phyloP scores from a whole-genome alignment of 1,140 invertebrate species.

The Pseudomyrmex gracilis region DNA sequence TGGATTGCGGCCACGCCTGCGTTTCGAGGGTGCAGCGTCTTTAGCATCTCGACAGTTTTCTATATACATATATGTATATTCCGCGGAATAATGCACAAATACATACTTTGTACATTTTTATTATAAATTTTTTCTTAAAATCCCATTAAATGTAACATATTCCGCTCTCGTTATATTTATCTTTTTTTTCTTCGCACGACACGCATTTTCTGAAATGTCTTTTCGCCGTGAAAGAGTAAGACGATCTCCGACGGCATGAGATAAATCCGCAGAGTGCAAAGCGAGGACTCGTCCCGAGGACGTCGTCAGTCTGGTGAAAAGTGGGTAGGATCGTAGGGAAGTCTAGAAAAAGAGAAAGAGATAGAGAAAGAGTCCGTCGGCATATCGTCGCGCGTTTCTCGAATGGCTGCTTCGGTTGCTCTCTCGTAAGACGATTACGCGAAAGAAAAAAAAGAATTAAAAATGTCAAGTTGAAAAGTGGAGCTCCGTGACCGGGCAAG shows the following conservation, averaged over 20 bases:
- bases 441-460: conserved; percentile 70
- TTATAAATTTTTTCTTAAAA: too few species aligned
- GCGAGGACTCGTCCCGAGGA: conserved; percentile 31
- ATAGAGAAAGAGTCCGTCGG: not conserved
- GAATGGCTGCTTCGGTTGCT: conserved; percentile 37
- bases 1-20: conserved; percentile 25
- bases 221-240: not conserved
- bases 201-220: not conserved
- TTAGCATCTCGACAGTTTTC: not conserved
- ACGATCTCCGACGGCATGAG: not conserved
- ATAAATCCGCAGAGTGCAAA: conserved; percentile 32
- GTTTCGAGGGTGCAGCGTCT: conserved; percentile 33
- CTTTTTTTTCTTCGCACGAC: not conserved
- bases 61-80: not conserved
- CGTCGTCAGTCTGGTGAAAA: conserved; percentile 11
- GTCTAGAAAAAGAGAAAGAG: too few species aligned
- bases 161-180: not conserved
- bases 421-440: conserved; percentile 76
- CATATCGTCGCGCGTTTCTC: conserved; percentile 36
- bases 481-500: conserved; percentile 56
- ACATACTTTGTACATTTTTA: too few species aligned
- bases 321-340: conserved; percentile 10
- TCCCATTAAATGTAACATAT: not conserved
- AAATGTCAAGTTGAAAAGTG: conserved; percentile 78
- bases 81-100: not conserved